Evolutionary conservation across 2,797 vertebrate genomes (phyloP), one percentile per base, ranked within the genome.

Genomic region (Aldrovandia affinis): DNA sequence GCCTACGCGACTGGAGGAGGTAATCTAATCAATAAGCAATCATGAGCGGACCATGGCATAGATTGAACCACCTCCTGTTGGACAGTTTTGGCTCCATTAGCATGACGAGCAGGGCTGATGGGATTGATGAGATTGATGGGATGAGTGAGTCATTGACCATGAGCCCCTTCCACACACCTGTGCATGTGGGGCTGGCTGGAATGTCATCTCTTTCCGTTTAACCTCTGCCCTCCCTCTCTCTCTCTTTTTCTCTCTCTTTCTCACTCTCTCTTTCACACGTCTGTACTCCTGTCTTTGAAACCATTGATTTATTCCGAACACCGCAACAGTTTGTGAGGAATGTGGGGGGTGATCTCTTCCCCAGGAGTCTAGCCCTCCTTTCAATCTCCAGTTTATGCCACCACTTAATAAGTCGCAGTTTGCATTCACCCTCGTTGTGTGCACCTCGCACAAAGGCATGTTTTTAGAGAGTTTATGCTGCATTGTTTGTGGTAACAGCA

Each of bases 51-150:
- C 50, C 52, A 8, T 22, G 50, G 50, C 78, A 80, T 50, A 55
- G 78, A 36, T 55, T 55, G 78, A 80, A n/a, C 73, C 73, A 77
- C 73, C 73, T 77, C 73, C 73, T 47, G 73, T 47, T 77, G 73
- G 73, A 77, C 42, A 47, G 73, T 44, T 47, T 77, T 25, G 42
- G 73, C 78, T 33, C 50, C 78, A 80, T 54, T 57, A 80, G 50
- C 50, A 36, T 55, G 78, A 33, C 30, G 52, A 54, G 52, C 18
- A 18, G 22, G 22, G 78, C 52, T 54, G 78, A 80, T 54, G 78
- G 50, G 78, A 80, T 54, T 54, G 77, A 54, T 79, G 25, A 79
- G n/a, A 33, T 79, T 79, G 78, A 80, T 57, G 28, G 78, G 78
- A 55, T 54, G 78, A 57, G 54, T 57, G 28, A 80, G 50, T 80